Evolutionary conservation across 2,888 invertebrate species (phyloP).

Genomic region (Tetheella fluctuosa): DNA sequence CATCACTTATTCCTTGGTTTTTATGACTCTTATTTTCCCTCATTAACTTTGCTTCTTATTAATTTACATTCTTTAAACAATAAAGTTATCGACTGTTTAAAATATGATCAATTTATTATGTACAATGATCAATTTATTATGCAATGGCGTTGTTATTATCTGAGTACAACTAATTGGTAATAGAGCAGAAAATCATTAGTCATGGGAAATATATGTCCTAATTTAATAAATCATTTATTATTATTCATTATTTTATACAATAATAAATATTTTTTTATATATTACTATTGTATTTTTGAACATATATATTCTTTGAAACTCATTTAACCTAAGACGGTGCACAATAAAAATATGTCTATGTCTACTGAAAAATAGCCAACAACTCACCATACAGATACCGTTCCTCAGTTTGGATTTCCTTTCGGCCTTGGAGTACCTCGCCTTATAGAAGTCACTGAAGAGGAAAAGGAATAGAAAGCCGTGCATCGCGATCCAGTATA

Average conservation of each 20-base stretch:
- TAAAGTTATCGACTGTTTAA: not conserved
- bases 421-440: slow-evolving; percentile 86
- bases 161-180: no score
- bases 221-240: no score
- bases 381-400: slow-evolving; percentile 89
- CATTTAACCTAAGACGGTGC: not conserved
- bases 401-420: slow-evolving; percentile 55
- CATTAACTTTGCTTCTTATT: not conserved
- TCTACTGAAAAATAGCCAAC: no score
- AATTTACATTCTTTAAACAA: not conserved
- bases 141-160: not conserved
- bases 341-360: not conserved
- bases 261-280: no score
- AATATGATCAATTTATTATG: not conserved
- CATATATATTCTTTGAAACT: no score
- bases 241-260: no score
- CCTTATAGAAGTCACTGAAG: slow-evolving; percentile 97
- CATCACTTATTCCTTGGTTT: not conserved
- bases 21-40: not conserved
- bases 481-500: slow-evolving; percentile 97
- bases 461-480: slow-evolving; percentile 96
- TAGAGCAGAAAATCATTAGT: no score
- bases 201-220: no score
- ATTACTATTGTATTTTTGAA: no score
- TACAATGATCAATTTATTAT: no score